These are phyloP conservation scores for Cepphus grylle DNA, from an alignment of 2,113 vertebrate genomes.

Conservation along the genomic window DNA sequence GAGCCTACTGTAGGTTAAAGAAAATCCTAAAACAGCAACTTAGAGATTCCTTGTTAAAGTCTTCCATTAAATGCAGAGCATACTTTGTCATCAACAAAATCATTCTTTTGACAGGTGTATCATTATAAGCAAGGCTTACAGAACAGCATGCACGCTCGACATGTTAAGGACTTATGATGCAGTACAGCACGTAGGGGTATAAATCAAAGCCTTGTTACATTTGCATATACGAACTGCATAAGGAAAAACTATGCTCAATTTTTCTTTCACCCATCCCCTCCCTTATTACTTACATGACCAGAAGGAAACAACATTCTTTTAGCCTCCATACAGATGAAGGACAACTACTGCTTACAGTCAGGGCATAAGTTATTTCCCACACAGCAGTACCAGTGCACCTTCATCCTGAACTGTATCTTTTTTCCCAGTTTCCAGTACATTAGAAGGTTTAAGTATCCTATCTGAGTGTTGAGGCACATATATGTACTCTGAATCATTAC, in stretches of 20 bases:
- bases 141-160: background rate
- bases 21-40: background rate
- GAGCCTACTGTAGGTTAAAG: background rate
- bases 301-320: background rate
- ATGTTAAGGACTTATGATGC: background rate
- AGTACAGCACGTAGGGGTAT: background rate
- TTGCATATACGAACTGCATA: background rate
- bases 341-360: slow-evolving; percentile 14
- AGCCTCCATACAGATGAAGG: slow-evolving; percentile 2
- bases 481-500: background rate
- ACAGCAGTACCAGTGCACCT: background rate
- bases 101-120: background rate
- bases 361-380: background rate
- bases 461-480: background rate
- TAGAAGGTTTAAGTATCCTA: background rate
- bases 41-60: background rate
- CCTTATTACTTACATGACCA: slow-evolving; percentile 41
- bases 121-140: background rate
- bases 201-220: background rate
- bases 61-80: background rate
- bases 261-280: background rate
- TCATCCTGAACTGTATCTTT: slow-evolving; percentile 8
- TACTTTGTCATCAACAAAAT: background rate
- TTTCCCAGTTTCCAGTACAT: background rate
- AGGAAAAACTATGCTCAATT: background rate